Evolutionary conservation across 2,113 vertebrate genomes (phyloP).

Genomic region (Phyllostomus hastatus): DNA sequence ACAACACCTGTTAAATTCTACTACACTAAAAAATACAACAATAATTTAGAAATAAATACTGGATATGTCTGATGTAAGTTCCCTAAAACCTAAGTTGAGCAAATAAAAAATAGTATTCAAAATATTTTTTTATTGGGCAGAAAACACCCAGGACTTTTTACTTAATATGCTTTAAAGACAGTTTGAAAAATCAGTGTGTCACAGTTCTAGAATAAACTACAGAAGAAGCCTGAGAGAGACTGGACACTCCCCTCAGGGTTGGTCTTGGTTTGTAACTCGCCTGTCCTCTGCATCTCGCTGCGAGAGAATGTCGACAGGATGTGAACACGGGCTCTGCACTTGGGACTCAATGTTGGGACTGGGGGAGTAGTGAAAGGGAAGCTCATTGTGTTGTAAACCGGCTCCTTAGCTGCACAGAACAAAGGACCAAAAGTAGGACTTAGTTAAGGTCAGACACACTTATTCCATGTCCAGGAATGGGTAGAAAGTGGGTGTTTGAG

Average conservation of each 20-base stretch:
- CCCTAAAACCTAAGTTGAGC: not conserved
- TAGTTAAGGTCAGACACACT: not conserved
- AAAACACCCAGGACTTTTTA: not conserved
- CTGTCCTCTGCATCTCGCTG: not conserved
- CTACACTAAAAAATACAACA: not conserved
- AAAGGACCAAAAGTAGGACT: not conserved
- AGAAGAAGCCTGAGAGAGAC: not conserved
- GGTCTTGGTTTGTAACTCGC: fast-evolving
- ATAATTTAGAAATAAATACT: not conserved
- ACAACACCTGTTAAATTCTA: not conserved
- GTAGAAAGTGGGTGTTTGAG: not conserved
- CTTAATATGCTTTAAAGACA: not conserved
- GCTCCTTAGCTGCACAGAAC: not conserved
- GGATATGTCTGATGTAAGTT: not conserved
- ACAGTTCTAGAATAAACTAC: not conserved
- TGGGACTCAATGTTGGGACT: not conserved
- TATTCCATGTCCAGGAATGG: not conserved
- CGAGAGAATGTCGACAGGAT: not conserved
- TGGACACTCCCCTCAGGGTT: fast-evolving
- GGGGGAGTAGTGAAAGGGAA: not conserved
- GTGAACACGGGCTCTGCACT: too few species aligned
- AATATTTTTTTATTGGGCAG: not conserved
- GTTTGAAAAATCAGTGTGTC: not conserved
- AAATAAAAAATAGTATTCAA: not conserved
- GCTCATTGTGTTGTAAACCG: not conserved